Evolutionary conservation across 92 coral and sea anemone genomes (phyloP).

Genomic region (Diadumene lineata): DNA sequence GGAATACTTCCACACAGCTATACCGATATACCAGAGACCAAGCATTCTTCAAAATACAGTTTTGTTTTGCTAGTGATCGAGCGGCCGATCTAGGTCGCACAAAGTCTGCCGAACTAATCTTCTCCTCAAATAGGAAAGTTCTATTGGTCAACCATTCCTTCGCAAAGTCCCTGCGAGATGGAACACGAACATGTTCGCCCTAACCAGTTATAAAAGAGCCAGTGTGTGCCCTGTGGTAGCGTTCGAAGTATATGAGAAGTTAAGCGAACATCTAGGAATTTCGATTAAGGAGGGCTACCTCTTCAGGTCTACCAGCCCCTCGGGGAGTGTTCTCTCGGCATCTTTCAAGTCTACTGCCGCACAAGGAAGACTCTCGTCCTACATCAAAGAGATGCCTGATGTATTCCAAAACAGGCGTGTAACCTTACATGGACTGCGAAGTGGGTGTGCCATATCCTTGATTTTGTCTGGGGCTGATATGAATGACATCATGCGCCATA

Average conservation of each 20-base stretch:
- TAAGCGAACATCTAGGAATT: neutral
- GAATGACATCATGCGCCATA: conserved; percentile 37
- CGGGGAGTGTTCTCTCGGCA: neutral
- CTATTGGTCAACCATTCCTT: conserved; percentile 25
- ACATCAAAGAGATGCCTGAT: neutral
- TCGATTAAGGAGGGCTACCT: conserved; percentile 24
- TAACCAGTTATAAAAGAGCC: conserved; percentile 35
- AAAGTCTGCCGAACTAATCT: neutral
- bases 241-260: conserved; percentile 13
- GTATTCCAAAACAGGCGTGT: neutral
- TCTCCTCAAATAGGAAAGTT: conserved; percentile 22
- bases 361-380: conserved; percentile 31
- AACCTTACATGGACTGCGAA: conserved; percentile 38
- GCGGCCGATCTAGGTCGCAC: conserved; percentile 20
- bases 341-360: conserved; percentile 33
- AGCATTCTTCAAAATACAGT: conserved; percentile 26
- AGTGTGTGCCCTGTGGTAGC: conserved; percentile 32
- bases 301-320: conserved; percentile 31
- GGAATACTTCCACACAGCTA: neutral
- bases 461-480: conserved; percentile 10
- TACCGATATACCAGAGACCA: conserved; percentile 26
- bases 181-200: conserved; percentile 33
- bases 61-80: conserved; percentile 30
- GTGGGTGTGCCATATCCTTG: conserved; percentile 37
- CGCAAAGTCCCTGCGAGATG: conserved; percentile 30